phyloP scores from a whole-genome alignment of 2,888 invertebrate species.

The Pseudococcus viburni region DNA sequence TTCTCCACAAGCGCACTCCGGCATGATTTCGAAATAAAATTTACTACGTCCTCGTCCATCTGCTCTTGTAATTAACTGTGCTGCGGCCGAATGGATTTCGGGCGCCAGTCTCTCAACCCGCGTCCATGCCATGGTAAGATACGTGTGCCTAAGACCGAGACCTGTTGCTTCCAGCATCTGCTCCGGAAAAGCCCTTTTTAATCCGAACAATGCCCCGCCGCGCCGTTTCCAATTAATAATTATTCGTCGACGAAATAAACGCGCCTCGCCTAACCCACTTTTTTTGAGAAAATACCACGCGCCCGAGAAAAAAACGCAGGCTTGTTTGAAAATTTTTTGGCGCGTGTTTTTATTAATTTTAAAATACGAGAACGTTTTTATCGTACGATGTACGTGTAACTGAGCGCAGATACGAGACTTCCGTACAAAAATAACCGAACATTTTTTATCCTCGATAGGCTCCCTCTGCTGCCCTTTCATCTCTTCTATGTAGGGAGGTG shows the following conservation, averaged over 20 bases:
- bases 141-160: conserved; percentile 8
- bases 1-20: background rate
- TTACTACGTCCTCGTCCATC: background rate
- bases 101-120: background rate
- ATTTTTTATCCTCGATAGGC: too few relatives aligned
- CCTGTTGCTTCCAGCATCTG: background rate
- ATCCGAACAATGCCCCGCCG: background rate
- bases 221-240: conserved; percentile 30
- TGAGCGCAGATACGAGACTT: background rate
- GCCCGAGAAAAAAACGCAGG: background rate
- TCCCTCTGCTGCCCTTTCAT: too few relatives aligned
- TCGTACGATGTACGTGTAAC: conserved; percentile 1
- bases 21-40: background rate
- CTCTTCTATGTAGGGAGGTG: too few relatives aligned
- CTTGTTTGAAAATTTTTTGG: background rate
- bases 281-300: too few relatives aligned
- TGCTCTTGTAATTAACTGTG: conserved; percentile 35
- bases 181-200: background rate
- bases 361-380: background rate
- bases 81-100: background rate
- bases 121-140: background rate
- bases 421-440: too few relatives aligned
- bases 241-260: background rate
- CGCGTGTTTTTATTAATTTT: conserved; percentile 37
- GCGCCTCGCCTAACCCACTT: background rate